Base-by-base conservation (phyloP, 2,797 vertebrate genomes). In the Mus minutoides region DNA sequence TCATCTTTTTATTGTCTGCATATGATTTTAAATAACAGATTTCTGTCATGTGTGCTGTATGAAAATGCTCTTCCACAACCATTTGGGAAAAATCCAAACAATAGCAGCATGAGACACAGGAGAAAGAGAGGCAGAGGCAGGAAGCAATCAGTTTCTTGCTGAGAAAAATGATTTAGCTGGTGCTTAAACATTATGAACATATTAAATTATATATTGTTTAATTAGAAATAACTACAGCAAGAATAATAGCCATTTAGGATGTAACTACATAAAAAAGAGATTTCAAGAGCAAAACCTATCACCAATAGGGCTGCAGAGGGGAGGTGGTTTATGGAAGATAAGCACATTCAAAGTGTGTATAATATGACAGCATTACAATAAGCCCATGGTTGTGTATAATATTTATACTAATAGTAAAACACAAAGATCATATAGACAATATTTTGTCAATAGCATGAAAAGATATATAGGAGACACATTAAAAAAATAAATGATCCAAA, bases 401-500 rank as follows among this genome's bases (percentile, higher is more conserved):
- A 88, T 34, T n/a, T 17, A 77, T 49, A 60, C 40, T 62, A n/a
- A 46, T 21, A 60, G 56, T 62, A 62, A 77, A 89, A n/a, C 49
- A 62, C 79, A 75, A 58, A 71, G 56, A 54, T 62, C 11, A 77
- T 52, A 37, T 22, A 31, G 49, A 2, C 26, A 91, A 37, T 67
- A 75, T 60, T 79, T 78, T 75, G n/a, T 9, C 62, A 91, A 79
- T 75, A 88, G 75, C 56, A n/a, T 79, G 37, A 76, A 87, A 58
- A 60, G 43, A 91, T 92, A 17, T 43, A 67, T 17, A 82, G 3
- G 60, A 73, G 31, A 85, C 85, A 52, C 40, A 58, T 24, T 34
- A 62, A 88, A 79, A 80, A 85, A 31, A 37, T 58, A n/a, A 82
- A 87, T 78, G 37, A 93, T 56, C 83, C 37, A 95, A 58, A 94